Conservation (phyloP, 2,888 invertebrate species). For the Macrophya alboannulata region DNA sequence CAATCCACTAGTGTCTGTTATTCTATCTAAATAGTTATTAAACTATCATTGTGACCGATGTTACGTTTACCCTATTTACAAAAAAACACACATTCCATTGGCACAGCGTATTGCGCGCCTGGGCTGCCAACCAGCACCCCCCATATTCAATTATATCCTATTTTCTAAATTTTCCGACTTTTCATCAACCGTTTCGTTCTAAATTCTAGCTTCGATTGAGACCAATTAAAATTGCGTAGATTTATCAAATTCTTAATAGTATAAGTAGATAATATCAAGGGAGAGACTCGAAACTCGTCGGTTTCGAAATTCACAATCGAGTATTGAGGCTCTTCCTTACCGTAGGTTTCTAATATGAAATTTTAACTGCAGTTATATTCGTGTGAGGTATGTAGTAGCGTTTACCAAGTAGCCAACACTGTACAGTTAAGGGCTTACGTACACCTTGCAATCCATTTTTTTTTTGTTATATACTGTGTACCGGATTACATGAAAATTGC, state of each 20-base stretch:
- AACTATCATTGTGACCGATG: neutral
- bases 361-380: neutral
- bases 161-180: conserved; percentile 50
- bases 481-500: neutral
- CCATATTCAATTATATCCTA: conserved; percentile 22
- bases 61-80: neutral
- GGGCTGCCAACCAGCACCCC: conserved; percentile 68
- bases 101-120: conserved; percentile 73
- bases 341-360: neutral
- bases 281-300: conserved; percentile 56
- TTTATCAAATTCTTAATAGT: conserved; percentile 50
- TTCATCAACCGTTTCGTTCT: conserved; percentile 50
- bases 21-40: neutral
- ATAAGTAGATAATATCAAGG: neutral
- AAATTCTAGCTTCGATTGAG: conserved; percentile 26
- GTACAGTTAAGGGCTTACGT: neutral
- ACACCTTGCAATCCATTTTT: neutral
- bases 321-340: neutral
- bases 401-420: conserved; percentile 3
- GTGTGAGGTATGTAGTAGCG: conserved; percentile 3
- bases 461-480: neutral
- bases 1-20: neutral
- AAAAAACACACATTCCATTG: conserved; percentile 72
- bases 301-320: conserved; percentile 58
- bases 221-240: conserved; percentile 47